These are phyloP conservation scores for Agrotis exclamationis DNA, from an alignment of 2,888 invertebrate genomes.

Conservation along the genomic window DNA sequence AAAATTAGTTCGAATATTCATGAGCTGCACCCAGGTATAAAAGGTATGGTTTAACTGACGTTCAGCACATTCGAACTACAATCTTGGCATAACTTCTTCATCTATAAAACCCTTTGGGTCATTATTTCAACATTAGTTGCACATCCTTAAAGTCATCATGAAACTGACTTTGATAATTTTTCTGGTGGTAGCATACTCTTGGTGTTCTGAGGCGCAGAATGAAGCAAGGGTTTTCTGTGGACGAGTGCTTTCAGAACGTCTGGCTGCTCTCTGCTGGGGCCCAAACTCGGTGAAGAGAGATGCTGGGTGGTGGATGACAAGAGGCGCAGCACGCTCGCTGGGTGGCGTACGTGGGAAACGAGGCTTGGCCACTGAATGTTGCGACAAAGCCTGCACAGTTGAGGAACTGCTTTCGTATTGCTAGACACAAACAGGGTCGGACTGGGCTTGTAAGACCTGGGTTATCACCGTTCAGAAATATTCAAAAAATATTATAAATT, in stretches of 20 bases:
- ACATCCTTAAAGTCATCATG: constrained; percentile 24
- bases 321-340: constrained; percentile 8
- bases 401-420: constrained; percentile 65
- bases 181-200: constrained; percentile 9
- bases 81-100: background rate
- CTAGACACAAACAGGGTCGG: constrained; percentile 5
- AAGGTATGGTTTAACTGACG: constrained; percentile 7
- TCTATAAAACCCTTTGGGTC: background rate
- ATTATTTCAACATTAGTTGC: background rate
- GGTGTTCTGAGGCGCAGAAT: constrained; percentile 30
- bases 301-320: constrained; percentile 40
- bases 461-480: too few species aligned
- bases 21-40: constrained; percentile 35
- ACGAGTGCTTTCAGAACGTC: constrained; percentile 12
- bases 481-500: too few species aligned
- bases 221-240: constrained; percentile 37
- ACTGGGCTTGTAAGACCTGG: too few species aligned
- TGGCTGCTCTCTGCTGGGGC: constrained; percentile 25
- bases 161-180: constrained; percentile 36
- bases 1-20: constrained; percentile 40
- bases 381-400: constrained; percentile 66
- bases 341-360: constrained; percentile 53
- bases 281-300: constrained; percentile 35
- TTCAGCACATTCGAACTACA: constrained; percentile 32
- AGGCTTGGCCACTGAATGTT: constrained; percentile 67